A percentile compares a stretch with the other conserved stretches of the same genome.
phyloP scores from a whole-genome alignment of 2,888 invertebrate species.

The Eumacrocentrus americanus region DNA sequence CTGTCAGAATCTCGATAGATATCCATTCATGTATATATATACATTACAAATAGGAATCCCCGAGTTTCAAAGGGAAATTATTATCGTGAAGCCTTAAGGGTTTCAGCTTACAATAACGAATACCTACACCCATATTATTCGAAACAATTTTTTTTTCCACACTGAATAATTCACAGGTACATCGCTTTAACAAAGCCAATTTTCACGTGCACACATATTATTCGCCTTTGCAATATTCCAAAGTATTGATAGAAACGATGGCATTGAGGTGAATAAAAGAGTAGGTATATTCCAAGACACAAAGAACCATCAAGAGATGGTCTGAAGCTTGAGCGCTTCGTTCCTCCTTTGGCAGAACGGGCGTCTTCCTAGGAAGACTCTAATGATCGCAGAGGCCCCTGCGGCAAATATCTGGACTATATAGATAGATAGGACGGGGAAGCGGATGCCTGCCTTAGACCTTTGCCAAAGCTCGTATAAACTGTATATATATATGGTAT shows the following conservation, averaged over 20 bases:
- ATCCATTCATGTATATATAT: background rate
- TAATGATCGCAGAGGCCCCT: conserved; percentile 53
- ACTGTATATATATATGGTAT: too few species aligned
- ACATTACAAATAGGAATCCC: background rate
- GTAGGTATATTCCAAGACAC: background rate
- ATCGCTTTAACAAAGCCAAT: conserved; percentile 8
- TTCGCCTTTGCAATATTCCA: background rate
- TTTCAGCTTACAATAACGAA: background rate
- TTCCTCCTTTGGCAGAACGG: too few species aligned
- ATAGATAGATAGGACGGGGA: conserved; percentile 32
- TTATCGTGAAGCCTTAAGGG: conserved; percentile 1
- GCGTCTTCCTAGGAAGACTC: conserved; percentile 41
- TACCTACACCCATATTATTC: background rate
- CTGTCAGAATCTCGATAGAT: background rate
- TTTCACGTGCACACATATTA: background rate
- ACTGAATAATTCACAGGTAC: background rate
- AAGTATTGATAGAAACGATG: background rate
- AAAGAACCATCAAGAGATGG: conserved; percentile 12
- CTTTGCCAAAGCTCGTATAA: too few species aligned
- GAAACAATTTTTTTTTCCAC: background rate
- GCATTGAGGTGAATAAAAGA: background rate
- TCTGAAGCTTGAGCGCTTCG: too few species aligned
- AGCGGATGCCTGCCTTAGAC: too few species aligned
- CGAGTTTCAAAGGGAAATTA: conserved; percentile 5
- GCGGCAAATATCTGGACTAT: conserved; percentile 53